Evolutionary conservation across 2,797 vertebrate genomes (phyloP).

Genomic region (Lithobates pipiens): DNA sequence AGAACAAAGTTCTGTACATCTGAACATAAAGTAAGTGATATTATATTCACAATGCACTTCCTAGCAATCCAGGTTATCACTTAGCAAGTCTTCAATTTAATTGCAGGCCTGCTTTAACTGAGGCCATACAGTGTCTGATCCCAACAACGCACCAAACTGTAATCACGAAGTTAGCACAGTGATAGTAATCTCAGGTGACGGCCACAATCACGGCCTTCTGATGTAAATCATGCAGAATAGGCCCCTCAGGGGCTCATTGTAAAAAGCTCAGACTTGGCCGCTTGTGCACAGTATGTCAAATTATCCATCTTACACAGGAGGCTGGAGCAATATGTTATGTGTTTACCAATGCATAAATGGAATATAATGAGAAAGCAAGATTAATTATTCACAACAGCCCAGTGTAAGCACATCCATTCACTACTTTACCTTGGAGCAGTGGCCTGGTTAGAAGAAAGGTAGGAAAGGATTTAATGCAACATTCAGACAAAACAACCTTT

Average conservation of each 20-base stretch:
- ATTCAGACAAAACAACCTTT: not conserved
- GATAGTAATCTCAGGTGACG: conserved; percentile 7
- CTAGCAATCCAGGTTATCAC: not conserved
- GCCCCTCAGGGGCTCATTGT: not conserved
- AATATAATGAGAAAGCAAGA: conserved; percentile 22
- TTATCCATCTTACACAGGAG: conserved; percentile 12
- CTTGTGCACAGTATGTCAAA: not conserved
- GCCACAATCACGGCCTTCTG: not conserved
- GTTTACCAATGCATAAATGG: conserved; percentile 33
- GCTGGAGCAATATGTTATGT: conserved; percentile 21
- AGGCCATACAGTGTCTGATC: not conserved
- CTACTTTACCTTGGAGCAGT: not conserved
- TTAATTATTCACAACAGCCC: conserved; percentile 22
- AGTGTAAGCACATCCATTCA: not conserved
- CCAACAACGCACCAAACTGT: not conserved
- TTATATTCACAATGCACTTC: not conserved
- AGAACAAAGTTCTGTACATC: not conserved
- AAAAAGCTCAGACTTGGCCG: not conserved
- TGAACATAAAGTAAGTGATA: not conserved
- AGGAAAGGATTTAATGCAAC: not conserved
- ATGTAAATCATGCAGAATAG: not conserved
- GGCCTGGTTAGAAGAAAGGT: not conserved
- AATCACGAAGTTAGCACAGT: not conserved
- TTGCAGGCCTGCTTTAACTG: not conserved
- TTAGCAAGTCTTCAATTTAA: not conserved